These are phyloP conservation scores for Acanthosepion esculentum DNA, from an alignment of 2,888 invertebrate genomes.

Conservation along the genomic window DNA sequence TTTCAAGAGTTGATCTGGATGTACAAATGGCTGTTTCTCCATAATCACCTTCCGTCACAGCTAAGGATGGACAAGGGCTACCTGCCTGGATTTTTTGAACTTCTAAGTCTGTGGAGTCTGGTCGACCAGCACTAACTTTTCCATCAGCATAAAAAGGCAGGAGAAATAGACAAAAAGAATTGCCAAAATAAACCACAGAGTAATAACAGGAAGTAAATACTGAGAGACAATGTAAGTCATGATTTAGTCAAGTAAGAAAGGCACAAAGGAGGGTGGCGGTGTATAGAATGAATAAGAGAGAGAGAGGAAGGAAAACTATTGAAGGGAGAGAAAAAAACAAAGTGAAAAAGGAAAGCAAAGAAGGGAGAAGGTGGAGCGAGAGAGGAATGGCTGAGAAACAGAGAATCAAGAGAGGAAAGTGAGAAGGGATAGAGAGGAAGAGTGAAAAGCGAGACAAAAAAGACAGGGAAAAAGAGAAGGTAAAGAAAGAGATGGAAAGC, in stretches of 20 bases:
- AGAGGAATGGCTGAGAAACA: no score
- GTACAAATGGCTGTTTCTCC: conserved; percentile 56
- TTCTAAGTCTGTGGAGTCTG: conserved; percentile 69
- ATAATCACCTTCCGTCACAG: conserved; percentile 65
- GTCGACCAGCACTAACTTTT: conserved; percentile 55
- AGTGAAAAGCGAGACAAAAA: not conserved
- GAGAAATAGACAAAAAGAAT: not conserved
- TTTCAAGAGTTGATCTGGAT: conserved; percentile 66
- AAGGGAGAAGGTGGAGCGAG: not conserved
- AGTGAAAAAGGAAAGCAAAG: not conserved
- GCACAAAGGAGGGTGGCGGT: not conserved
- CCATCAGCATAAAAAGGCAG: not conserved
- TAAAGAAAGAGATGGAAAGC: not conserved
- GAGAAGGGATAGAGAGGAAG: not conserved
- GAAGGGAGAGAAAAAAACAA: not conserved
- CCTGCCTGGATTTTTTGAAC: conserved; percentile 63
- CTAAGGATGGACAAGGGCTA: conserved; percentile 60
- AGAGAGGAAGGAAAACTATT: not conserved
- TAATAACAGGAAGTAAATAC: not conserved
- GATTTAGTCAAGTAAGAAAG: not conserved
- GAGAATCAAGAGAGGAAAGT: not conserved
- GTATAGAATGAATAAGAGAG: not conserved
- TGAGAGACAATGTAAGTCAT: not conserved
- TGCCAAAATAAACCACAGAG: not conserved
- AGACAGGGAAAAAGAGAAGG: not conserved